Base-by-base conservation (phyloP, 1,140 invertebrate genomes). In the Acromyrmex charruanus region DNA sequence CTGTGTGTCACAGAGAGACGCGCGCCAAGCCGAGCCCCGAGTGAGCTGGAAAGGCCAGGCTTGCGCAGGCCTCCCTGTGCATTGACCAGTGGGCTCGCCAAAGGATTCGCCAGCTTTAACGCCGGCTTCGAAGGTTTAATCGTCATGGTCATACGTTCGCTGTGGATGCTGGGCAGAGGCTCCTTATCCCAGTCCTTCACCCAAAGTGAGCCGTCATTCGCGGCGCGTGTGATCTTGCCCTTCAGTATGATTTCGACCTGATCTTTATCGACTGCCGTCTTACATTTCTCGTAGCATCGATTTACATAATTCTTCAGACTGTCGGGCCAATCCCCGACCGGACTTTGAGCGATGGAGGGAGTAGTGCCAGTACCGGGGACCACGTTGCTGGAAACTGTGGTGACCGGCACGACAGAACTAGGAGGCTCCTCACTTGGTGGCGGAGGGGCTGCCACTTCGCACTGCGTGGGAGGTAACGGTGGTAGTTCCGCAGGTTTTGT, bases 181-280 rank as follows among this genome's bases (percentile, higher is more conserved):
- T 99, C 98, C 87, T 97, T 97, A 87, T 97, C 97, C 99, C 99
- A 99, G 95, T 99, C 98, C 91, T 98, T 98, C 0, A 97, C 97
- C 96, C 97, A 98, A 21, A 99, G 96, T 85, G 98, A 97, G 79
- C 97, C 98, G 89, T 97, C 97, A 90, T 97, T 97, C n/a, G 98
- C 98, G 0, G 98, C 98, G 66, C 97, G 96, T 28, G 98, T 99
- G 82, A 99, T 97, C 95, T 99, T 98, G 55, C 98, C 98, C 94
- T 99, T 99, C 49, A 99, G 95, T 89, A 98, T 98, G 85, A 98
- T 98, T 93, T 99, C 98, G 77, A 99, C 98, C 93, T 98, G 97
- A 96, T 99, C 98, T 95, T 98, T 98, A 94, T 99, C 98, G 79
- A 98, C 96, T 77, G 97, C 96, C 16, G 98, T 98, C 91, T 97